Evolutionary conservation across 2,113 vertebrate species (phyloP).

Genomic region (Anthoscopus minutus): DNA sequence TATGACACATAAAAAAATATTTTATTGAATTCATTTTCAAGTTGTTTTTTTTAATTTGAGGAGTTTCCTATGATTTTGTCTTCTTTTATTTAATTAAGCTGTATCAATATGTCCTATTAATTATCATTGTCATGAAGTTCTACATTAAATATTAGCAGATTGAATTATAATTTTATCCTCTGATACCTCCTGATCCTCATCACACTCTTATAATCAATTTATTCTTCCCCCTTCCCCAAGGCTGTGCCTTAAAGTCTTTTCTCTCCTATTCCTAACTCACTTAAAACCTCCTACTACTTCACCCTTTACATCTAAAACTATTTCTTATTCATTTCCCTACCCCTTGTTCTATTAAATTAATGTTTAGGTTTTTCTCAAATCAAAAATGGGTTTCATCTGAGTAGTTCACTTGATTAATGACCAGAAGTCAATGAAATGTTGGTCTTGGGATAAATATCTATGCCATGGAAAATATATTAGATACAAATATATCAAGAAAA

Average conservation of each 20-base stretch:
- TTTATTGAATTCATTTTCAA: neutral
- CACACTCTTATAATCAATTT: constrained; percentile 9
- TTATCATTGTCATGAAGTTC: neutral
- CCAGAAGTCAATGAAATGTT: neutral
- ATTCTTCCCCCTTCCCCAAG: neutral
- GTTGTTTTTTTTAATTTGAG: neutral
- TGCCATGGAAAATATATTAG: neutral
- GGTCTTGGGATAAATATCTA: neutral
- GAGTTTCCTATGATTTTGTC: neutral
- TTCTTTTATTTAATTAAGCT: neutral
- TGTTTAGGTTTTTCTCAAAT: neutral
- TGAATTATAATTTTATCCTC: constrained; percentile 33
- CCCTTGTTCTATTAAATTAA: neutral
- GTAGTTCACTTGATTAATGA: neutral
- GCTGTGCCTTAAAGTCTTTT: constrained; percentile 10
- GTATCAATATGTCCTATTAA: neutral
- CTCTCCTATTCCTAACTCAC: neutral
- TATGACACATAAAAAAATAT: neutral
- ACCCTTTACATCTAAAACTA: neutral
- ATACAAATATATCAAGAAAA: neutral
- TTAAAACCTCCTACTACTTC: neutral
- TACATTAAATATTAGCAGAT: neutral
- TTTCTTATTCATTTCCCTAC: neutral
- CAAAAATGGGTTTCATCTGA: neutral
- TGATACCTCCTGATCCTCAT: constrained; percentile 3